A percentile compares a stretch with the other conserved stretches of the same genome.
These are phyloP conservation scores for Urechis unicinctus DNA, from an alignment of 2,888 invertebrate species.

Conservation along the genomic window DNA sequence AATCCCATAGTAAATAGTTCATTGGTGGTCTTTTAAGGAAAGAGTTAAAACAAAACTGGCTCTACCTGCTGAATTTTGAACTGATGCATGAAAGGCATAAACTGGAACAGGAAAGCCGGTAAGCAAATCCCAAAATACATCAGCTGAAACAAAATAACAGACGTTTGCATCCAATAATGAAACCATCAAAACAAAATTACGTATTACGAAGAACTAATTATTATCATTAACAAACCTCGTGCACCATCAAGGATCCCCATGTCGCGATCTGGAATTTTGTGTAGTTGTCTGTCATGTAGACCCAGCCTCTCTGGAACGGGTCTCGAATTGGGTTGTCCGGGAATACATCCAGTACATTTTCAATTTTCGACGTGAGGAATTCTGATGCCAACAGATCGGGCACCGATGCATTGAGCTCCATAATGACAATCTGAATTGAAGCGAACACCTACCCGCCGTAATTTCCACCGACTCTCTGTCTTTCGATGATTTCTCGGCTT, in stretches of 20 bases:
- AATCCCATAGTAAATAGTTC: no score
- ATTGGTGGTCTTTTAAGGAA: no score
- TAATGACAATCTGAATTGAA: no score
- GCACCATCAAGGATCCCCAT: slow-evolving; percentile 35
- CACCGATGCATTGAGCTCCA: neutral
- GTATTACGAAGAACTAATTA: no score
- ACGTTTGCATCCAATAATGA: no score
- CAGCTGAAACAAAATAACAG: slow-evolving; percentile 35
- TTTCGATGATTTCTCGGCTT: no score
- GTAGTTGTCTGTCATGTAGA: neutral
- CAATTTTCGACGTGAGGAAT: neutral
- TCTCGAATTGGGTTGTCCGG: neutral
- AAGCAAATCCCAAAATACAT: slow-evolving; percentile 33
- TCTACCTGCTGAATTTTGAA: slow-evolving; percentile 39
- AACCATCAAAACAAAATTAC: no score
- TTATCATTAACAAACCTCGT: slow-evolving; percentile 36
- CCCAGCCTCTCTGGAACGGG: neutral
- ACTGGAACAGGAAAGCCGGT: slow-evolving; percentile 39
- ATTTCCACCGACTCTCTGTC: no score
- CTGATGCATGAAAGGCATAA: slow-evolving; percentile 36
- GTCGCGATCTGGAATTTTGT: slow-evolving; percentile 20
- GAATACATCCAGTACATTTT: neutral
- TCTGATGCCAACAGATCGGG: neutral
- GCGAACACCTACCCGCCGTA: no score
- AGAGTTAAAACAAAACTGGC: no score